Conservation (phyloP, 2,888 invertebrate genomes). For the Euzophera pinguis region DNA sequence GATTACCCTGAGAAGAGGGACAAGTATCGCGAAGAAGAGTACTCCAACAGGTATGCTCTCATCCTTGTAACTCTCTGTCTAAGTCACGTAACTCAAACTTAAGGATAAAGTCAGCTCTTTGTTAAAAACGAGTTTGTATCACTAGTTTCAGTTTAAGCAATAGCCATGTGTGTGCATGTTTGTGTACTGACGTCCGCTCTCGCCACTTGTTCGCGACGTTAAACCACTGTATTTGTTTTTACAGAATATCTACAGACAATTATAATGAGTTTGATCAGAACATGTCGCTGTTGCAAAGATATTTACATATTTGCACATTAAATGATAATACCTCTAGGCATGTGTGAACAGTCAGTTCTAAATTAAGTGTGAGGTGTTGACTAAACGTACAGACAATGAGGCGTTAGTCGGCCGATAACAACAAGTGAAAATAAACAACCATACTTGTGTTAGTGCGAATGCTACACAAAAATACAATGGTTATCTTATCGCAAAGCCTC, state of each 20-base stretch:
- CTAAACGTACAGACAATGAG: slow-evolving; percentile 14
- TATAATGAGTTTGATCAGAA: slow-evolving; percentile 65
- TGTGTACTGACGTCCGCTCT: slow-evolving; percentile 40
- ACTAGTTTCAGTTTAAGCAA: slow-evolving; percentile 1
- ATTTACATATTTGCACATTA: slow-evolving; percentile 71
- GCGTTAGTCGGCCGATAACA: slow-evolving; percentile 1
- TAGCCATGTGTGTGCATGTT: slow-evolving; percentile 15
- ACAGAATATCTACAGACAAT: slow-evolving; percentile 77
- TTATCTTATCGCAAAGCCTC: slow-evolving; percentile 14
- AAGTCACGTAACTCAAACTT: background rate
- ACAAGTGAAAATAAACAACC: background rate
- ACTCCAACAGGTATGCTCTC: slow-evolving; percentile 53
- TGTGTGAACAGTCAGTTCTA: slow-evolving; percentile 50
- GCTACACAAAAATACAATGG: slow-evolving; percentile 6
- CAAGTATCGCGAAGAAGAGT: slow-evolving; percentile 54
- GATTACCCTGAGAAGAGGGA: slow-evolving; percentile 60
- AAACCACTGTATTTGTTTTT: slow-evolving; percentile 77
- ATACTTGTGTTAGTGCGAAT: slow-evolving; percentile 14
- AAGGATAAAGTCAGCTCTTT: slow-evolving; percentile 5
- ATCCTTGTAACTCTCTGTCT: background rate
- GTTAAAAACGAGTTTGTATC: background rate
- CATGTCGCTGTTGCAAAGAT: slow-evolving; percentile 72
- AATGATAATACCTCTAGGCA: slow-evolving; percentile 65
- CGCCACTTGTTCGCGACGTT: slow-evolving; percentile 48
- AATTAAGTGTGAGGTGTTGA: slow-evolving; percentile 28